These are phyloP conservation scores for Polyommatus iphigenia DNA, from an alignment of 2,888 invertebrate species.

Conservation along the genomic window DNA sequence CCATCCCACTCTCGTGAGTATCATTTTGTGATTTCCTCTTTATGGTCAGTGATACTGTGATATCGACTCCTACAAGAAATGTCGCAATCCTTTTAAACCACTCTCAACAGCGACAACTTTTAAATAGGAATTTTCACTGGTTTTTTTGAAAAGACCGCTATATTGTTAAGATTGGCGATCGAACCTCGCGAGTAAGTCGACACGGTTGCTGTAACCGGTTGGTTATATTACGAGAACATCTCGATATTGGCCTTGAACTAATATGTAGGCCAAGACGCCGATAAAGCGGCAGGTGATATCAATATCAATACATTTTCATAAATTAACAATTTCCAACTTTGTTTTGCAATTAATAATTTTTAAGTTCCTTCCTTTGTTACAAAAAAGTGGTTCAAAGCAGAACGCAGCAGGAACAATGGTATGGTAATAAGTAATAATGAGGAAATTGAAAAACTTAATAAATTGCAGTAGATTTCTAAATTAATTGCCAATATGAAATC, in stretches of 20 bases:
- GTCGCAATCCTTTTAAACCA: not conserved
- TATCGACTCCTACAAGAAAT: not conserved
- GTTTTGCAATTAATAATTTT: not conserved
- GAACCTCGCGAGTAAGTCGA: not conserved
- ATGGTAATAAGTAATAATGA: not conserved
- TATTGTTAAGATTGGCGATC: not conserved
- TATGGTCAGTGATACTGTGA: not conserved
- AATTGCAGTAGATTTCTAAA: not conserved
- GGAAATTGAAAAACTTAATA: not conserved
- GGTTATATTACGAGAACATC: not conserved
- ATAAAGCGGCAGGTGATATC: not conserved
- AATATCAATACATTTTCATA: not conserved
- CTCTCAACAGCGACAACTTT: not conserved
- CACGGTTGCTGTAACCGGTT: not conserved
- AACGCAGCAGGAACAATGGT: not conserved
- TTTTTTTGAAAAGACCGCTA: not conserved
- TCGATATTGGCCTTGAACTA: not conserved
- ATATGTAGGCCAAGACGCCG: not conserved
- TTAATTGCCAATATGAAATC: not conserved
- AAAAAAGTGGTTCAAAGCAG: not conserved
- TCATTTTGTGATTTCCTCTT: not conserved
- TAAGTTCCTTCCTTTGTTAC: not conserved
- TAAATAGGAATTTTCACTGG: not conserved
- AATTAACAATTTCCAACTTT: conserved; percentile 2
- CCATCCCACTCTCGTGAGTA: conserved; percentile 54